phyloP scores from a whole-genome alignment of 2,113 vertebrate genomes.

The Upupa epops region DNA sequence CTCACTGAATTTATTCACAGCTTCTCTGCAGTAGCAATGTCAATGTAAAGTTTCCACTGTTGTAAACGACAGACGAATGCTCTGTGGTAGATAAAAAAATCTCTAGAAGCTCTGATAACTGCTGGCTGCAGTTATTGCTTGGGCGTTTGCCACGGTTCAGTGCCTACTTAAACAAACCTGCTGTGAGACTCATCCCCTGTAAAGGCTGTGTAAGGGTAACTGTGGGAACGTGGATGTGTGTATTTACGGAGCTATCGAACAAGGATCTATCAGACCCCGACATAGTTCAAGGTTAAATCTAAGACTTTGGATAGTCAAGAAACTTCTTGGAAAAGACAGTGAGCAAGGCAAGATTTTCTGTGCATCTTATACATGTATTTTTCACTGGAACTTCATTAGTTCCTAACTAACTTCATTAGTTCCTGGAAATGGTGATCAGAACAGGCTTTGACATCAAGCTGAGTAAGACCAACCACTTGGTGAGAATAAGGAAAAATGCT shows the following conservation, averaged over 20 bases:
- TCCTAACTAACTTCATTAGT: not conserved
- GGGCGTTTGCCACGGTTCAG: not conserved
- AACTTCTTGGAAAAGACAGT: not conserved
- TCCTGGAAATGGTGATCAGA: not conserved
- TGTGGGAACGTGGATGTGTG: not conserved
- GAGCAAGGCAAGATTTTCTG: not conserved
- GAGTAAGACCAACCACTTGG: not conserved
- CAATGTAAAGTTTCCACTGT: not conserved
- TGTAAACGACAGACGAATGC: not conserved
- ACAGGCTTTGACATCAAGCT: not conserved
- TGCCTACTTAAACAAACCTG: not conserved
- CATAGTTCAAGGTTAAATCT: not conserved
- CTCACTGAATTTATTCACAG: not conserved
- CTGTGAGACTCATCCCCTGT: not conserved
- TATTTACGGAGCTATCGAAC: not conserved
- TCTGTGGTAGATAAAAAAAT: not conserved
- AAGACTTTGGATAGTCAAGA: not conserved
- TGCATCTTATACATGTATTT: not conserved
- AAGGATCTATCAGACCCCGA: too few relatives aligned
- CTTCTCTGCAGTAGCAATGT: not conserved
- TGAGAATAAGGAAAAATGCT: not conserved
- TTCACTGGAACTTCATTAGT: not conserved
- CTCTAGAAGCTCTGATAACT: not conserved
- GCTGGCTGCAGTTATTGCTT: conserved; percentile 5
- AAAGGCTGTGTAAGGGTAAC: not conserved